Base-by-base conservation (phyloP, 35 echinoderm and acorn worm genomes). In the Stichopus chloronotus region DNA sequence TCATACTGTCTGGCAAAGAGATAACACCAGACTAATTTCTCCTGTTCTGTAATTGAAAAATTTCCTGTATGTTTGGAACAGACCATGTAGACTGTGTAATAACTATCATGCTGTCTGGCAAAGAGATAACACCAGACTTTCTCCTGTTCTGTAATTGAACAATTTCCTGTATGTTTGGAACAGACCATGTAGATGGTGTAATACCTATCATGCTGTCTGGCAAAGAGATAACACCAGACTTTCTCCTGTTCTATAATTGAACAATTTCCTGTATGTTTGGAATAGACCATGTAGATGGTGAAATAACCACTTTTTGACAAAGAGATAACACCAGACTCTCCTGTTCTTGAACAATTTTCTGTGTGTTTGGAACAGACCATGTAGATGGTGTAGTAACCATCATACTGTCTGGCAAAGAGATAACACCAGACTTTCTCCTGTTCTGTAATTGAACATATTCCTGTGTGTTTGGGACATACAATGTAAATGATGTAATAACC, bases 21-120 rank as follows among this genome's bases (percentile, higher is more conserved):
- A 78, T 78, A 78, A 21, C 76, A 78, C 76, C 76, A 78, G 76
- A 78, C 76, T n/a, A n/a, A n/a, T 78, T 78, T 78, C 52, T 78
- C 5, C 6, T 78, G n/a, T 78, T 78, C 76, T 43, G 52, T 78
- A n/a, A n/a, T n/a, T n/a, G n/a, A n/a, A n/a, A 78, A 43, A 43
- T 43, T 0, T 43, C 3, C 0, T 43, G 30, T 43, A 3, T 43
- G 30, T 43, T 43, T 43, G 0, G 30, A 3, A 43, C 30, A 43
- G 30, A 43, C 30, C 30, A 43, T 43, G 3, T 43, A 43, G 30
- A 43, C 3, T 0, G 30, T 43, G 30, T 43, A 43, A 43, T 43
- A 43, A 43, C 30, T 43, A 43, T n/a, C n/a, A n/a, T n/a, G n/a
- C 30, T 3, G 1, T 43, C 30, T 43, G 30, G 30, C 30, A 20